Evolutionary conservation across 2,797 vertebrate genomes (phyloP), one percentile per base, ranked within the genome.

Genomic region (Lates japonicus): DNA sequence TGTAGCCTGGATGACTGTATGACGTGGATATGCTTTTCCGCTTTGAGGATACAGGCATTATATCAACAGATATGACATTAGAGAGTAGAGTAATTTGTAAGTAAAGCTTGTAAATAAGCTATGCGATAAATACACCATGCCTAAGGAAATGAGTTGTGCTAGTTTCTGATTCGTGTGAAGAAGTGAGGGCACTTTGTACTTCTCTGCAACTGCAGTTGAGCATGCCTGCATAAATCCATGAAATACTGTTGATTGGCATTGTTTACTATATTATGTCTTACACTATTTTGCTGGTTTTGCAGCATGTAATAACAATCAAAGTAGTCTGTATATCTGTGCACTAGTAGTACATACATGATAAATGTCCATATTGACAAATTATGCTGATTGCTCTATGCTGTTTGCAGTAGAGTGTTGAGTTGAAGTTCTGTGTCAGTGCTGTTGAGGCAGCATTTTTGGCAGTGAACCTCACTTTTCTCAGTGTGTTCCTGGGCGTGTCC

Each of bases 401-500:
- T 59, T 67, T 72, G 60, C 4, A 8, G 20, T 7, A 0, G 33
- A 58, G 19, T 25, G n/a, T 54, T n/a, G 41, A 71, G 55, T 52
- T 70, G 33, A n/a, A 49, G 77, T 37, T 70, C 2, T 1, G 48
- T 41, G 55, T 0, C 42, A n/a, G 17, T 20, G 77, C 69, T 73
- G 57, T 42, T 29, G 63, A 46, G 78, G 79, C 65, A 70, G 70
- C 11, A 20, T 71, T 51, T 12, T 72, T 85, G 87, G 80, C 81
- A 41, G 11, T 42, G 72, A 71, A 57, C 33, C 49, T 74, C 29
- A 9, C 46, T 66, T 64, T 62, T 67, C 61, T 79, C 44, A 1
- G 22, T 19, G 57, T 87, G 81, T 87, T 77, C 71, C 79, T 86
- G 80, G 85, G 87, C 67, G 90, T 79, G 78, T 92, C 86, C 61